Percentiles rank a stretch among this genome's conserved stretches.
phyloP scores from a whole-genome alignment of 2,888 invertebrate species.

The Psylliodes chrysocephalus region DNA sequence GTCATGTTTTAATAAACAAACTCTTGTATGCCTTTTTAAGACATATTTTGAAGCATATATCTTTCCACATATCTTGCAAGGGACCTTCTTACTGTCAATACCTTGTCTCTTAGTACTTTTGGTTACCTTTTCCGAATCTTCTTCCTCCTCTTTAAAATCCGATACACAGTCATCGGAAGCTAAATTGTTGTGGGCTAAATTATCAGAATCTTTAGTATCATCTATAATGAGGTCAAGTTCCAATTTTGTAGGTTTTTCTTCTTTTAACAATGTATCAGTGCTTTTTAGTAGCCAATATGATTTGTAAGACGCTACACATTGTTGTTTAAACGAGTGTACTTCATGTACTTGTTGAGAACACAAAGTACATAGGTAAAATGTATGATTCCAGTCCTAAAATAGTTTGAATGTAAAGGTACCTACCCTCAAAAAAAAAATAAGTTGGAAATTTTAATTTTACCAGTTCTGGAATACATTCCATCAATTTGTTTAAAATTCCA shows the following conservation, averaged over 20 bases:
- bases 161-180: constrained; percentile 13
- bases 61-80: constrained; percentile 46
- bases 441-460: constrained; percentile 41
- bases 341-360: constrained; percentile 52
- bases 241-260: constrained; percentile 33
- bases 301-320: constrained; percentile 52
- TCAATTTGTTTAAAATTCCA: constrained; percentile 47
- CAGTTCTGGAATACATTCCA: constrained; percentile 54
- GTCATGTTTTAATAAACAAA: constrained; percentile 42
- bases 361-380: constrained; percentile 47
- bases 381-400: constrained; percentile 50
- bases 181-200: neutral
- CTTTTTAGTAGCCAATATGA: constrained; percentile 32
- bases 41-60: constrained; percentile 44
- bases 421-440: constrained; percentile 16
- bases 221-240: constrained; percentile 30
- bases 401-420: constrained; percentile 21
- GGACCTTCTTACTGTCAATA: constrained; percentile 24
- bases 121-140: constrained; percentile 32
- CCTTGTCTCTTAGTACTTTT: constrained; percentile 26
- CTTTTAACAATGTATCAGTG: neutral
- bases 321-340: constrained; percentile 51
- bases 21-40: constrained; percentile 45
- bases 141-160: neutral
- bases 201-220: neutral